Evolutionary conservation across 2,113 vertebrate genomes (phyloP), one percentile per base, ranked within the genome.

Genomic region (Litocranius walleri): DNA sequence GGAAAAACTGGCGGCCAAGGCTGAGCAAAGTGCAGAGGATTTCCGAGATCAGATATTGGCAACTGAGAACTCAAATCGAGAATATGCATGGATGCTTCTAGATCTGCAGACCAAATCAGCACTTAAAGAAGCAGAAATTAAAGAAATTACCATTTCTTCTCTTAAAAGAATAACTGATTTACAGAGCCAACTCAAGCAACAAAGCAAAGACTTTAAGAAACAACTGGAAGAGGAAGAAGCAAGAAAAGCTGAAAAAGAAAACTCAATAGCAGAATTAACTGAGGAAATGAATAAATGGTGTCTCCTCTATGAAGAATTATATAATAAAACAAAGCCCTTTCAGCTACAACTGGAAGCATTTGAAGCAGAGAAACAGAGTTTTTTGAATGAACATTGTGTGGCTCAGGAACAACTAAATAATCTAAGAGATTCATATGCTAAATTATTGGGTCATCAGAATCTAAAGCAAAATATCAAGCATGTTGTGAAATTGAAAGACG

Each of bases 401-500:
- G 99, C 99, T 81, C 99, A 99, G 97, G 99, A 99, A 54, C 99
- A 99, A 96, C 97, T 99, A 74, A 99, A 99, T 98, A 99, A 99
- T 97, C 88, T 99, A 71, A 99, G 99, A 3, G 99, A 99, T 21
- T 99, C 99, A 0, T 99, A 99, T 59, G 99, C 99, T 33, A 99
- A 98, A 45, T 99, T 99, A 92, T 98, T 99, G 95, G 99, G 99
- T 59, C 99, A 99, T 98, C 99, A 99, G 98, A 99, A 99, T 98
- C 99, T 99, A 97, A 99, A 99, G 97, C 99, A 99, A 98, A 99
- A 99, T 99, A 99, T 99, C 98, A 99, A 99, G 92, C 99, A 99
- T 62, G 99, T 99, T 96, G 99, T 99, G 98, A 99, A 99, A 97
- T 40, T 99, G 59, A 99, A 99, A 95, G 99, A 99, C 84, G 99